A percentile compares a stretch with the other conserved stretches of the same genome.
phyloP scores from a whole-genome alignment of 1,140 invertebrate species.

The Panagrolaimus sp. region DNA sequence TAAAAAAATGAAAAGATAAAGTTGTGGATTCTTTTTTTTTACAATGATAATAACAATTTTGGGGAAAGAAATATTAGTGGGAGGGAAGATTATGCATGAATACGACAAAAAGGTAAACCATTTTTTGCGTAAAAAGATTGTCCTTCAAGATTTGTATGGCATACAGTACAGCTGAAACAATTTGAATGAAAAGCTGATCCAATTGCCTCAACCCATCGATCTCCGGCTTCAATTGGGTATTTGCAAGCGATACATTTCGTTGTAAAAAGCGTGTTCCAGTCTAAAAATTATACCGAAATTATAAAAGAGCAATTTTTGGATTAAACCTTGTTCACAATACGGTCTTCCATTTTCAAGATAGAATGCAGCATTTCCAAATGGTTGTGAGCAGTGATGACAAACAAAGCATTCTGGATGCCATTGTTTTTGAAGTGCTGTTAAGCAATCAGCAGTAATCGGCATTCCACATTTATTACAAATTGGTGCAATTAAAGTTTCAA shows the following conservation, averaged over 20 bases:
- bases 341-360: conserved; percentile 93
- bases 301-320: conserved; percentile 38
- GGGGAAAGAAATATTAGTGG: no score
- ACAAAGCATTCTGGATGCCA: conserved; percentile 96
- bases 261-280: conserved; percentile 95
- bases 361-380: conserved; percentile 92
- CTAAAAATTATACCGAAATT: conserved; percentile 62
- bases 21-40: no score
- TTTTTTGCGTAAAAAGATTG: conserved; percentile 97
- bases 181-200: conserved; percentile 95
- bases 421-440: conserved; percentile 92
- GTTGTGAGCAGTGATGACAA: conserved; percentile 84
- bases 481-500: conserved; percentile 89
- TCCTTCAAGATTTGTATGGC: conserved; percentile 95
- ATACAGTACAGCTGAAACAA: conserved; percentile 99
- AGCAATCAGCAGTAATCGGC: conserved; percentile 90
- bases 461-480: conserved; percentile 83
- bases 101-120: conserved; percentile 94
- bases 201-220: conserved; percentile 97
- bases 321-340: conserved; percentile 85
- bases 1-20: no score
- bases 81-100: conserved; percentile 69
- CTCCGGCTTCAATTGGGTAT: conserved; percentile 96
- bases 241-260: conserved; percentile 96
- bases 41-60: no score